Percentiles rank a stretch among this genome's conserved stretches.
Evolutionary conservation across 2,113 vertebrate genomes (phyloP).

Genomic region (Uropsilus gracilis): DNA sequence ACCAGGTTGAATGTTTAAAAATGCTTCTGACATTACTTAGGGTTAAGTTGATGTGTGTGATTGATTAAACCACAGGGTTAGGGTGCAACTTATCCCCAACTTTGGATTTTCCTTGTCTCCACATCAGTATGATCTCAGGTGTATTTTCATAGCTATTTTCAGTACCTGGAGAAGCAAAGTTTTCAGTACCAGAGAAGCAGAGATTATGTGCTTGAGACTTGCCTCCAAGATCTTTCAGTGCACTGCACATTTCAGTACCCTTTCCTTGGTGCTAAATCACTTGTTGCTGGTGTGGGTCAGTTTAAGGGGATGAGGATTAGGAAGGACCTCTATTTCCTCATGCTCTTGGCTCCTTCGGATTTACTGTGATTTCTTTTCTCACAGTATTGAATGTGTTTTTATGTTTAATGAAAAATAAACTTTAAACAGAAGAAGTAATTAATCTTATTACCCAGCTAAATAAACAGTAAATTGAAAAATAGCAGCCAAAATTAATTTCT

Average conservation of each 20-base stretch:
- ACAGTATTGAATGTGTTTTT: background rate
- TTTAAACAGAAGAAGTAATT: conserved; percentile 26
- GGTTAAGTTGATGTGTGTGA: background rate
- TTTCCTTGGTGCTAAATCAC: background rate
- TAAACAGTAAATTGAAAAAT: conserved; percentile 56
- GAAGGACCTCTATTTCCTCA: background rate
- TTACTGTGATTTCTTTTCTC: background rate
- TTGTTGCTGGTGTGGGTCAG: background rate
- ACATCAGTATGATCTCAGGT: background rate
- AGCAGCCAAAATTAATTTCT: conserved; percentile 45
- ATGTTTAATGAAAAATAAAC: conserved; percentile 16
- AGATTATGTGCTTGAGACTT: background rate
- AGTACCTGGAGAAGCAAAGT: background rate
- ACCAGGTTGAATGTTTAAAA: background rate
- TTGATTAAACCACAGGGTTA: background rate
- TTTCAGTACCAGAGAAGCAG: background rate
- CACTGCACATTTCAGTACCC: background rate
- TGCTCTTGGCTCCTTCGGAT: background rate
- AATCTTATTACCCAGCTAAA: conserved; percentile 14
- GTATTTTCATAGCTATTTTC: background rate
- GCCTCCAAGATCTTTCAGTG: background rate
- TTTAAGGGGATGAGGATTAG: background rate
- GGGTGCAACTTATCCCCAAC: background rate
- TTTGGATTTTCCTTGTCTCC: background rate
- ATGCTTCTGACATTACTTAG: background rate